Base-by-base conservation (phyloP, 2,888 invertebrate genomes). In the Torymus aiolomorphi region DNA sequence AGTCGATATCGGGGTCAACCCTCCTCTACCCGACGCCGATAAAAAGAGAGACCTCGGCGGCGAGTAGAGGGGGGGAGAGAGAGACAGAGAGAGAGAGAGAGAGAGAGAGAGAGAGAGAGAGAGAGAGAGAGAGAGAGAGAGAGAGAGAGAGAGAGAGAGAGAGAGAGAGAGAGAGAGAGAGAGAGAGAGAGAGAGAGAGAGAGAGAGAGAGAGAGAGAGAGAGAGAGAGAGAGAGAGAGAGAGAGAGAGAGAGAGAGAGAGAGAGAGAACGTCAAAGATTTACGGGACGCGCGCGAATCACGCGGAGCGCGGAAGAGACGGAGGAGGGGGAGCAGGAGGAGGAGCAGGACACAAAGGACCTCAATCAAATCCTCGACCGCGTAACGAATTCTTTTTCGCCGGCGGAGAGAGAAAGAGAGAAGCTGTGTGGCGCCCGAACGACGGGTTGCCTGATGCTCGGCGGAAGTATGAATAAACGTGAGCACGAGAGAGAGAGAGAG, bases 271-370 rank as follows among this genome's bases (percentile, higher is more conserved):
- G 72, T 76, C 77, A 70, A 62, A 69, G 76, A 73, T 80, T 66
- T 70, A 78, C 78, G 70, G 67, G 16, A n/a, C 57, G 49, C 18
- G 52, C 79, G 61, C 66, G 75, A 79, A 79, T 79, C 78, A 70
- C 59, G 66, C 16, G 70, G 13, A 42, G 42, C 42, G 42, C 42
- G 8, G 42, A 42, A 42, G 42, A 42, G 42, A 42, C 8, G 42
- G 8, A 42, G 42, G 8, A 3, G 42, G 8, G 8, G 8, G 3
- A 31, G 31, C 4, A 31, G 31, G 31, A 31, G 31, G 24, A n/a
- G n/a, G n/a, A n/a, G n/a, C n/a, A n/a, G n/a, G 42, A 42, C 42
- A 78, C 77, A 80, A 80, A 80, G 78, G 78, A 74, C 70, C 80
- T 80, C 80, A 65, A 78, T 80, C 80, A 78, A 80, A 80, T 80